These are phyloP conservation scores for Neodiprion virginianus DNA, from an alignment of 1,140 invertebrate genomes.

Conservation along the genomic window DNA sequence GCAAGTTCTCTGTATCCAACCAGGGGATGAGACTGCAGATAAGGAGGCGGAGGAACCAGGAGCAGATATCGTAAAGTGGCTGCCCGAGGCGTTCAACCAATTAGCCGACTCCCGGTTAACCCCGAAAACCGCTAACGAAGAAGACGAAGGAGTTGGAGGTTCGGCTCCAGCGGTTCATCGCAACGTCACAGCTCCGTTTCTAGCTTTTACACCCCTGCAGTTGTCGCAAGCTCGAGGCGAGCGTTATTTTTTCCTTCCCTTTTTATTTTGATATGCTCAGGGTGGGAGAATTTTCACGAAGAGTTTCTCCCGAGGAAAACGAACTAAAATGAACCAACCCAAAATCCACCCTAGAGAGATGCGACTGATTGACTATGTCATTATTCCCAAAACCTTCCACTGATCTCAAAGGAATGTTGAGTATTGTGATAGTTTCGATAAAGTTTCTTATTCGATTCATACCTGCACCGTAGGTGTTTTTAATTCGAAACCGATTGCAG, in stretches of 20 bases:
- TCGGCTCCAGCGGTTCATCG: background rate
- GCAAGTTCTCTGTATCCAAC: background rate
- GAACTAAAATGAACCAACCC: too few species aligned
- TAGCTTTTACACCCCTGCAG: background rate
- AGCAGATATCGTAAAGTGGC: constrained; percentile 20
- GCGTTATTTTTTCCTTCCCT: background rate
- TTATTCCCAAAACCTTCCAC: too few species aligned
- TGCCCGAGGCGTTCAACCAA: constrained; percentile 31
- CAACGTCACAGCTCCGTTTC: background rate
- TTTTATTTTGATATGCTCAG: too few species aligned
- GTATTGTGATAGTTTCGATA: too few species aligned
- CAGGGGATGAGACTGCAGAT: background rate
- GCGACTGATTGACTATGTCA: too few species aligned
- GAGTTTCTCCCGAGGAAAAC: too few species aligned
- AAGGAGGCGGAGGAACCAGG: background rate
- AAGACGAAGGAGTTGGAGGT: constrained; percentile 8
- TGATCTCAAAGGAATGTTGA: too few species aligned
- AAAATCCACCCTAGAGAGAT: too few species aligned
- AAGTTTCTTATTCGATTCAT: too few species aligned
- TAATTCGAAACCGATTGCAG: too few species aligned
- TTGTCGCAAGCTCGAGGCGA: background rate
- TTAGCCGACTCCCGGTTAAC: constrained; percentile 29
- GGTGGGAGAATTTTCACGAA: too few species aligned
- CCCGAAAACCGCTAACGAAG: constrained; percentile 30
- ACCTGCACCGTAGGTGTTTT: too few species aligned